Evolutionary conservation across 2,888 invertebrate species (phyloP).

Genomic region (Idaea aversata): DNA sequence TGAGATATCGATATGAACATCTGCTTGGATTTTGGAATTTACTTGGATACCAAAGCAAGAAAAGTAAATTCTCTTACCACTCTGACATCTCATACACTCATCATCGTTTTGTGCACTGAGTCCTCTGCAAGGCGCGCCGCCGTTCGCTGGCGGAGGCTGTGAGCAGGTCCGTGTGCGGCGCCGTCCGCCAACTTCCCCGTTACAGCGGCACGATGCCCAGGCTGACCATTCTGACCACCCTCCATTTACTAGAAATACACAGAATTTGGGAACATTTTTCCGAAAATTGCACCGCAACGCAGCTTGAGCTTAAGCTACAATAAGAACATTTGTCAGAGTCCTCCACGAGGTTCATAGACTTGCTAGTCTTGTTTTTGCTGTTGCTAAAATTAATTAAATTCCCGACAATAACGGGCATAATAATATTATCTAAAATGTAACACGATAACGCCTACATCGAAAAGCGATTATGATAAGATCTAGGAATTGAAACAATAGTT

Average conservation of each 20-base stretch:
- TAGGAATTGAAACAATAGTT: neutral
- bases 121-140: constrained; percentile 92
- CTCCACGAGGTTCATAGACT: no score
- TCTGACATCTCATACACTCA: constrained; percentile 87
- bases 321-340: no score
- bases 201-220: constrained; percentile 93
- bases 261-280: neutral
- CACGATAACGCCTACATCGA: neutral
- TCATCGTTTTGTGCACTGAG: constrained; percentile 87
- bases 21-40: no score
- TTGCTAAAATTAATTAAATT: no score
- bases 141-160: constrained; percentile 94
- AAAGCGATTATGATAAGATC: neutral
- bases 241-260: constrained; percentile 87
- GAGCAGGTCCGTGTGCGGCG: constrained; percentile 91
- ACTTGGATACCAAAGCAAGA: no score
- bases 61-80: constrained; percentile 43
- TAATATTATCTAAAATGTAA: neutral
- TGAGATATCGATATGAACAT: neutral
- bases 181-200: constrained; percentile 84
- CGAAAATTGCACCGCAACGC: no score
- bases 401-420: no score
- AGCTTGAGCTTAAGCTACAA: no score
- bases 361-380: no score
- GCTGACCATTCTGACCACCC: constrained; percentile 95